Conservation (phyloP, 2,888 invertebrate species). For the Meteorus colon region DNA sequence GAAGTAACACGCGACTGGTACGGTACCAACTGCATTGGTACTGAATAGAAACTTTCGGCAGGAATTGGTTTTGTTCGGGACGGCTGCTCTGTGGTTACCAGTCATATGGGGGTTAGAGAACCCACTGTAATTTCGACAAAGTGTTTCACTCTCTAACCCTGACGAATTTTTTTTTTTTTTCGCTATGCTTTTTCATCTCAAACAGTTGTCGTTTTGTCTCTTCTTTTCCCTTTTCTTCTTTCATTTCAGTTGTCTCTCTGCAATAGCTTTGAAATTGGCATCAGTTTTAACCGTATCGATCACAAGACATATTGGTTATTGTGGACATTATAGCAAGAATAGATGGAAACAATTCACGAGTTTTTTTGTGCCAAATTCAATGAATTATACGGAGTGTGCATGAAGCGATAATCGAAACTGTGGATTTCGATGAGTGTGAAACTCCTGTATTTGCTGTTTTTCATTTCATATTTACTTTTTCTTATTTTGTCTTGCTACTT, state of each 20-base stretch:
- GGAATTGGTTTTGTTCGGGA: constrained; percentile 59
- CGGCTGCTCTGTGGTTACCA: constrained; percentile 41
- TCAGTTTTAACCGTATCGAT: constrained; percentile 29
- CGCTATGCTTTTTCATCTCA: constrained; percentile 27
- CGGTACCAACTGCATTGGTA: constrained; percentile 70
- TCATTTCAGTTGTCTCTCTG: background rate
- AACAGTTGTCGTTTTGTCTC: constrained; percentile 12
- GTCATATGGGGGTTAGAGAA: constrained; percentile 35
- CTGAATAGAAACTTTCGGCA: constrained; percentile 60
- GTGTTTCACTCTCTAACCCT: constrained; percentile 37
- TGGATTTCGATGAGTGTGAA: constrained; percentile 19
- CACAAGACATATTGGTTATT: background rate
- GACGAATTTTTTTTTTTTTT: constrained; percentile 22
- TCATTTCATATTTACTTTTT: background rate
- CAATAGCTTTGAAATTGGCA: constrained; percentile 24
- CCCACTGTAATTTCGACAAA: constrained; percentile 41
- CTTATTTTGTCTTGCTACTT: constrained; percentile 7
- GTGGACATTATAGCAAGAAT: constrained; percentile 8
- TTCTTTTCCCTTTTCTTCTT: constrained; percentile 26
- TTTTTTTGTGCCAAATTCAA: constrained; percentile 15
- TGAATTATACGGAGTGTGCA: constrained; percentile 47
- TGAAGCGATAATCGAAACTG: constrained; percentile 10
- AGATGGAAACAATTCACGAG: constrained; percentile 19
- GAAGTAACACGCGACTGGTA: constrained; percentile 71
- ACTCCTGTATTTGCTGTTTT: constrained; percentile 16